Base-by-base conservation (phyloP, 2,113 vertebrate species). In the Saguinus midas region DNA sequence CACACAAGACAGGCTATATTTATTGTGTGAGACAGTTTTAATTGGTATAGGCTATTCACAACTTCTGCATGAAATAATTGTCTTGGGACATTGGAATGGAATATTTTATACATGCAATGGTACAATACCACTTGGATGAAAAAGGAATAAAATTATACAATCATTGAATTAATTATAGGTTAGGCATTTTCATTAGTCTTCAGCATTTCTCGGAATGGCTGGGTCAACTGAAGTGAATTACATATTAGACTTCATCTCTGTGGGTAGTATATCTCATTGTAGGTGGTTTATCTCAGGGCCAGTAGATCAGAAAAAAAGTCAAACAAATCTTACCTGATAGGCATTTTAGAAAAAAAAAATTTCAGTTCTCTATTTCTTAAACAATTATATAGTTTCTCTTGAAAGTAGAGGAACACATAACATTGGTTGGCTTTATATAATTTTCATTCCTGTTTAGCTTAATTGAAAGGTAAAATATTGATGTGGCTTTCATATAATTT, bases 1-100 rank as follows among this genome's bases (percentile, higher is more conserved):
- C 97, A 97, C 96, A 98, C 9, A 96, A 97, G 96, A 96, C 97
- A 98, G 95, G 83, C 75, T 96, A 75, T 98, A 97, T 98, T 98
- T 98, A 98, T 98, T 98, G 98, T 98, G 81, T 96, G 98, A 97
- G 97, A 97, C 97, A 94, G 79, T 4, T 97, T 98, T 97, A 98
- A 98, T 94, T 98, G 87, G 68, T 94, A 91, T 80, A 96, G 95
- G 85, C 87, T 97, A 40, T 37, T 96, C 90, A 98, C 95, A 90
- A 97, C 91, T 97, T 97, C 68, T 97, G 97, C 93, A 96, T 94
- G 75, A 92, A 92, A 70, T 95, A 97, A 97, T 85, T 97, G 90
- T 97, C 97, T 97, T 96, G 85, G 92, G 96, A 98, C 73, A 96
- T 21, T 86, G 83, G 85, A 96, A 97, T 93, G 64, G 86, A 97